phyloP scores from a whole-genome alignment of 2,888 invertebrate species.

The Tanytarsus gracilentus region DNA sequence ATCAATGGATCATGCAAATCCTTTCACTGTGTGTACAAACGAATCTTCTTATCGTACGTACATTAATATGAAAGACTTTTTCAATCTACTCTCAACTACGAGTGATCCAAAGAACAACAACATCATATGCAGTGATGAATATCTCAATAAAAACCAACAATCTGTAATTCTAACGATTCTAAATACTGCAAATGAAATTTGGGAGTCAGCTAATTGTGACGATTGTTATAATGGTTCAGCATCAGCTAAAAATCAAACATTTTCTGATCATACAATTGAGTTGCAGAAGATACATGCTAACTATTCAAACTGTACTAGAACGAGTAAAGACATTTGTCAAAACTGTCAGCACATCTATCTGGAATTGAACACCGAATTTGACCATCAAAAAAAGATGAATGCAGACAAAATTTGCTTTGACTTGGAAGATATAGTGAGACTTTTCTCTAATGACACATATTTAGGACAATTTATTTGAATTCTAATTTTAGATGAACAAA shows the following conservation, averaged over 20 bases:
- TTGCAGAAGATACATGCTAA: background rate
- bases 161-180: background rate
- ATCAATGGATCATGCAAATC: background rate
- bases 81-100: background rate
- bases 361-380: background rate
- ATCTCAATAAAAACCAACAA: background rate
- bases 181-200: background rate
- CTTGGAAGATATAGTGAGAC: constrained; percentile 15
- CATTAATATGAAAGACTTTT: background rate
- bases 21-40: constrained; percentile 4
- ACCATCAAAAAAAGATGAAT: background rate
- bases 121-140: background rate
- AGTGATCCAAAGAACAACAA: background rate
- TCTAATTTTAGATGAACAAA: constrained; percentile 11
- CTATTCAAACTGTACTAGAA: background rate
- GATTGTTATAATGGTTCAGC: background rate
- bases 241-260: background rate
- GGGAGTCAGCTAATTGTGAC: constrained; percentile 17
- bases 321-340: background rate
- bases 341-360: background rate
- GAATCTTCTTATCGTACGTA: background rate
- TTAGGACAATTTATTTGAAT: background rate
- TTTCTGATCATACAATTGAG: background rate
- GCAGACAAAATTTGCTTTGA: constrained; percentile 12
- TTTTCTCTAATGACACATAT: background rate